Evolutionary conservation across 2,113 vertebrate genomes (phyloP), one percentile per base, ranked within the genome.

Genomic region (Cyanocitta stelleri): DNA sequence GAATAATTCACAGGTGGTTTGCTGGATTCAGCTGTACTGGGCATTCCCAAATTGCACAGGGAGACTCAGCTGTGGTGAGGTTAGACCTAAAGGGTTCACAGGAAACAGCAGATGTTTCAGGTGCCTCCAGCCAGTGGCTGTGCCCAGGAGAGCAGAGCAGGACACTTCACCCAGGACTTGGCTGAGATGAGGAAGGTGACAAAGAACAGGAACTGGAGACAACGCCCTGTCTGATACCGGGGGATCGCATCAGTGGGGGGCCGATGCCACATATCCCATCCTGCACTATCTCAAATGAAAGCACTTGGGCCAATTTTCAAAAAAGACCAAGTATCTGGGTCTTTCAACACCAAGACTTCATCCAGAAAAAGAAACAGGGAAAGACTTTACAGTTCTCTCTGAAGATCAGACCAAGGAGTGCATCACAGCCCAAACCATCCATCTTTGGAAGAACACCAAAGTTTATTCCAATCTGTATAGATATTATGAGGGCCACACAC

Each of bases 31-130:
- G 24, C 35, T 51, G 15, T 32, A 23, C 49, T 14, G 33, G 30
- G 35, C 80, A 54, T 64, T 71, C 27, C 61, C 80, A 67, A 71
- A 52, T 6, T 16, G 32, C 66, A 29, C 52, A 39, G 59, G 35
- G 27, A 85, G 13, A 15, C 29, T 37, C 55, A 68, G 43, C 55
- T 39, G 61, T 9, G 6, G 2, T 0, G 0, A 35, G 37, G 55
- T 52, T 5, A 39, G 7, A 24, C 32, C 44, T 26, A 6, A 6
- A 29, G 30, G 63, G 27, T 22, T 43, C 12, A 5, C 3, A n/a
- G 20, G 20, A 37, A 84, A 39, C 0, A 12, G 48, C 23, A 16
- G 20, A 44, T 30, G 18, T 10, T 74, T 61, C 1, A 5, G 30
- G 58, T 68, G 61, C 8, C 49, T 66, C 48, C 79, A 85, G n/a